Base-by-base conservation (phyloP, 2,113 vertebrate species). In the Serilophus lunatus region DNA sequence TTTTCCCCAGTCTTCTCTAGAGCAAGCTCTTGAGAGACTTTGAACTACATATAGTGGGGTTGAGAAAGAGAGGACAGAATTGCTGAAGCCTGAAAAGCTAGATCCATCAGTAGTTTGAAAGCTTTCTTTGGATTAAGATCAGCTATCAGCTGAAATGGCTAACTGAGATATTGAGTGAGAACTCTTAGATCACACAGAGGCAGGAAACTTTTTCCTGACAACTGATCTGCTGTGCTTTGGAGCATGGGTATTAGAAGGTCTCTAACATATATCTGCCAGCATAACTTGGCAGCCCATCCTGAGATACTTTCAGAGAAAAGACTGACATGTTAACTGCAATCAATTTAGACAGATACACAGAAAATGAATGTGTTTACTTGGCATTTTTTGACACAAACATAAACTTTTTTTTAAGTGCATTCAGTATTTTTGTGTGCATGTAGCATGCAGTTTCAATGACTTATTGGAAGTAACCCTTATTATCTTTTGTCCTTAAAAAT, bases 281-380 rank as follows among this genome's bases (percentile, higher is more conserved):
- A 40, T 44, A 78, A 64, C 53, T 65, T 82, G 69, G 50, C 69
- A 86, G 69, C 57, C 82, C 38, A 70, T 84, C 25, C 56, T 7
- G 33, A 85, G 75, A 15, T 56, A 20, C 31, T 88, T 83, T 80
- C 64, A 50, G 64, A 90, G 40, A 60, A 66, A 66, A 94, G 60
- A 31, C 22, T 94, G 61, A 76, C 51, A 64, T 53, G 35, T 42
- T 64, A 95, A 82, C 87, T 78, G 78, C 38, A 88, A 38, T 84
- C 44, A 90, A 49, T 93, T 82, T 95, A 78, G 72, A 75, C 53
- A 12, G 5, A 57, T 74, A 53, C 31, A 75, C 18, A 63, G 60
- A 35, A 93, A 92, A 94, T 65, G 61, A 77, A 77, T 84, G 10
- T 76, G 47, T 96, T 93, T 91, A 84, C 28, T 47, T 83, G 72